A percentile compares a stretch with the other conserved stretches of the same genome.
These are phyloP conservation scores for Drosophila anomalata DNA, from an alignment of 2,888 invertebrate species.

Conservation along the genomic window DNA sequence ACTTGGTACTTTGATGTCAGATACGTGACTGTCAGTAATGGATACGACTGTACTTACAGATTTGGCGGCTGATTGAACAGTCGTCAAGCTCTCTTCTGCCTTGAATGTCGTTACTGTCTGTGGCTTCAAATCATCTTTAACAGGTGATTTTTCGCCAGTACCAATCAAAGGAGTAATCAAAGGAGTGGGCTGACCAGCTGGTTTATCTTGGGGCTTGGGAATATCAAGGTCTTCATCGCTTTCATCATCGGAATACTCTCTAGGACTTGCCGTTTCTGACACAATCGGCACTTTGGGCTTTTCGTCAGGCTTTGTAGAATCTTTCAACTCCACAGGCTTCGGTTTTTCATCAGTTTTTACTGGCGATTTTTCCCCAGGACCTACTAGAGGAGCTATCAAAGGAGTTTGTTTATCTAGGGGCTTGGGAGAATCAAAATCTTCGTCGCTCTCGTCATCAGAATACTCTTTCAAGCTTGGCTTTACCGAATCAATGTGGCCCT, in stretches of 20 bases:
- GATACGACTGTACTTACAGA: not conserved
- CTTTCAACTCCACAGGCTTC: constrained; percentile 2
- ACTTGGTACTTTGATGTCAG: not conserved
- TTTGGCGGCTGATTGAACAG: not conserved
- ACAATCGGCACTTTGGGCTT: constrained; percentile 12
- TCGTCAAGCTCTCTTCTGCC: not conserved
- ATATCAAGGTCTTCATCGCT: constrained; percentile 24
- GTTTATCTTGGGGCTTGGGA: constrained; percentile 2
- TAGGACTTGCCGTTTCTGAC: not conserved
- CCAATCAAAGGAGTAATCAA: not conserved
- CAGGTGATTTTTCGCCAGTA: not conserved
- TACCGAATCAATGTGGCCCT: constrained; percentile 15
- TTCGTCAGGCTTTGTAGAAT: not conserved
- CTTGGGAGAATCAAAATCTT: not conserved
- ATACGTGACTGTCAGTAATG: not conserved
- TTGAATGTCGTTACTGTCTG: not conserved
- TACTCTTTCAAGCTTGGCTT: constrained; percentile 21
- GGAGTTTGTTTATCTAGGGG: constrained; percentile 10
- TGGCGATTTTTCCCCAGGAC: constrained; percentile 11
- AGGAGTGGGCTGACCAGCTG: constrained; percentile 8
- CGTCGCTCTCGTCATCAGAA: constrained; percentile 29
- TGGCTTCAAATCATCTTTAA: not conserved
- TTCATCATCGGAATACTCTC: constrained; percentile 16
- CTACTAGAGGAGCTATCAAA: constrained; percentile 1
- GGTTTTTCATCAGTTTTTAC: constrained; percentile 1